Percentiles rank a stretch among this genome's conserved stretches.
phyloP scores from a whole-genome alignment of 2,888 invertebrate species.

The Callimorpha dominula region DNA sequence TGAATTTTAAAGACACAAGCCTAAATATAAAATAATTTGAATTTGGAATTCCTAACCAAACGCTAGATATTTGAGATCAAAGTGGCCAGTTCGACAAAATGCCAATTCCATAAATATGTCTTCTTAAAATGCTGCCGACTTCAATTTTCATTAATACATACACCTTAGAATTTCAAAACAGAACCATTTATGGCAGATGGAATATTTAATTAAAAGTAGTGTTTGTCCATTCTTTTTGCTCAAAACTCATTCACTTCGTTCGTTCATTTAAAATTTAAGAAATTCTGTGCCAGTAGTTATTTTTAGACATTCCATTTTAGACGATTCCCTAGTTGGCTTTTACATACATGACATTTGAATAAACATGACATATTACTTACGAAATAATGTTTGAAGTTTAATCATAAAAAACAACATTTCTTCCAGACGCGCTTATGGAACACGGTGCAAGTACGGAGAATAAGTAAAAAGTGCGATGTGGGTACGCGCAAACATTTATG shows the following conservation, averaged over 20 bases:
- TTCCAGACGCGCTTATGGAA: no score
- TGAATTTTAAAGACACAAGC: no score
- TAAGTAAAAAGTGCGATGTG: not conserved
- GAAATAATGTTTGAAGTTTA: no score
- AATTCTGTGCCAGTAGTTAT: not conserved
- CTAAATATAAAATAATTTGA: no score
- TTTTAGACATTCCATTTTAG: not conserved
- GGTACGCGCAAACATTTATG: not conserved
- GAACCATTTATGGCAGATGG: not conserved
- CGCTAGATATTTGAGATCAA: no score
- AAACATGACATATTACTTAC: not conserved
- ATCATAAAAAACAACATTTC: no score
- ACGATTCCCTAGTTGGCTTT: not conserved
- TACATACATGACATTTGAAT: not conserved
- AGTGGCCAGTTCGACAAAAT: no score
- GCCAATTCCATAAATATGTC: no score
- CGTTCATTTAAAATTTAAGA: slow-evolving; percentile 9
- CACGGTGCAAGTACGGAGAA: no score
- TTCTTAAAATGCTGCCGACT: no score
- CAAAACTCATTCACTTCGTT: slow-evolving; percentile 8
- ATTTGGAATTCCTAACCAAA: no score
- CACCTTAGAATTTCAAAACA: not conserved
- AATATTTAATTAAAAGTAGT: not conserved
- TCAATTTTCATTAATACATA: not conserved
- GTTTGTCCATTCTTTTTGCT: not conserved